Evolutionary conservation across 2,797 vertebrate genomes (phyloP).

Genomic region (Galago senegalensis): DNA sequence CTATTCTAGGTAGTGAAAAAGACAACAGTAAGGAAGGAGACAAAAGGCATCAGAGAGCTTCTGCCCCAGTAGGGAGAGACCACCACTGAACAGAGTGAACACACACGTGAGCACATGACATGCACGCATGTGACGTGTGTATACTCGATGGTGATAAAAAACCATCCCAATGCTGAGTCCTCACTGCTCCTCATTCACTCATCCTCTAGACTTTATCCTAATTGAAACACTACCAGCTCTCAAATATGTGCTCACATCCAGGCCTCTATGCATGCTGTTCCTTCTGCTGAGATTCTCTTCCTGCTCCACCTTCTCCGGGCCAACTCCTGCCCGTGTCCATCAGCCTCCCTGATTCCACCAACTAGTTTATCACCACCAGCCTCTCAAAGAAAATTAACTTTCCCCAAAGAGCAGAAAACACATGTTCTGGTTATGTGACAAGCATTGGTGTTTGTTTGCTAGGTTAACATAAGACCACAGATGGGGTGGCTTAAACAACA

Average conservation of each 20-base stretch:
- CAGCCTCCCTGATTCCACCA: not conserved
- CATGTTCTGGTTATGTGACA: not conserved
- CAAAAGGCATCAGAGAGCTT: not conserved
- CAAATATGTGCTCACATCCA: not conserved
- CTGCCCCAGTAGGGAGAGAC: not conserved
- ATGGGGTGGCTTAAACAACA: not conserved
- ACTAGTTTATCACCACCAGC: not conserved
- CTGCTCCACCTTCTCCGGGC: not conserved
- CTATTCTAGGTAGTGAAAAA: not conserved
- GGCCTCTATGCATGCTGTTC: not conserved
- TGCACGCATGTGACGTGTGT: not conserved
- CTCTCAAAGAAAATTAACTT: not conserved
- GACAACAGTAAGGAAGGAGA: not conserved
- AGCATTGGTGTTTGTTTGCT: not conserved
- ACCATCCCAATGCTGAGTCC: not conserved
- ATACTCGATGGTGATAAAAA: not conserved
- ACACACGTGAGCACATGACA: not conserved
- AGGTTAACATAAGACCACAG: not conserved
- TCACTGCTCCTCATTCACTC: not conserved
- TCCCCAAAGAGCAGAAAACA: not conserved
- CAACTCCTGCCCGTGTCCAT: not conserved
- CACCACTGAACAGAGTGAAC: not conserved
- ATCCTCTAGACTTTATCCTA: not conserved
- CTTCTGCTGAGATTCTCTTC: conserved; percentile 33
- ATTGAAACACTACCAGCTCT: not conserved